These are phyloP conservation scores for Paradoxurus hermaphroditus DNA, from an alignment of 2,113 vertebrate species.

Conservation along the genomic window DNA sequence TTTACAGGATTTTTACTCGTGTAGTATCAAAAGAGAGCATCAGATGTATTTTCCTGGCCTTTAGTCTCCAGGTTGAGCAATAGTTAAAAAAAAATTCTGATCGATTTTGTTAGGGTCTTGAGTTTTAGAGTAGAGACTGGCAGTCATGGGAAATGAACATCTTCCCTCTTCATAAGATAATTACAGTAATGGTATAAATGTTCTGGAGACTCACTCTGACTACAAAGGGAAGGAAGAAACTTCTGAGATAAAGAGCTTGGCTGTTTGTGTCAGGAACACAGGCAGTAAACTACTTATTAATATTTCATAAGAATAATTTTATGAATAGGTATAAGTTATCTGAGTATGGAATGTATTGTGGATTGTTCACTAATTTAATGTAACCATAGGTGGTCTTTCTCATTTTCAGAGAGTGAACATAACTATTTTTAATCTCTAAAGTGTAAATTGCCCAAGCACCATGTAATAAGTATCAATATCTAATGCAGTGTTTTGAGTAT, in stretches of 20 bases:
- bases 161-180: not conserved
- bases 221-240: not conserved
- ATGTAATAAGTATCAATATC: not conserved
- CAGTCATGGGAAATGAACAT: not conserved
- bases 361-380: not conserved
- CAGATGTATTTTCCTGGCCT: conserved; percentile 24
- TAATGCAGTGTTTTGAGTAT: not conserved
- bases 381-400: not conserved
- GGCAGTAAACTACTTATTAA: not conserved
- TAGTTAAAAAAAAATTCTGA: conserved; percentile 41
- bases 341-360: not conserved
- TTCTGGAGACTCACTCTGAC: not conserved
- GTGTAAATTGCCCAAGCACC: not conserved
- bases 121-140: not conserved
- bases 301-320: not conserved
- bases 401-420: conserved; percentile 10
- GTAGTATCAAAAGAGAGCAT: conserved; percentile 49
- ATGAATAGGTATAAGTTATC: not conserved
- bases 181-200: not conserved
- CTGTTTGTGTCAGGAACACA: not conserved
- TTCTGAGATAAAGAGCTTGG: not conserved
- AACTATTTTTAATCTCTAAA: not conserved
- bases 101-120: conserved; percentile 57
- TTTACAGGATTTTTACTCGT: conserved; percentile 42
- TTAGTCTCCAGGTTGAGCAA: conserved; percentile 45